Evolutionary conservation across 2,797 vertebrate genomes (phyloP).

Genomic region (Uromys caudimaculatus): DNA sequence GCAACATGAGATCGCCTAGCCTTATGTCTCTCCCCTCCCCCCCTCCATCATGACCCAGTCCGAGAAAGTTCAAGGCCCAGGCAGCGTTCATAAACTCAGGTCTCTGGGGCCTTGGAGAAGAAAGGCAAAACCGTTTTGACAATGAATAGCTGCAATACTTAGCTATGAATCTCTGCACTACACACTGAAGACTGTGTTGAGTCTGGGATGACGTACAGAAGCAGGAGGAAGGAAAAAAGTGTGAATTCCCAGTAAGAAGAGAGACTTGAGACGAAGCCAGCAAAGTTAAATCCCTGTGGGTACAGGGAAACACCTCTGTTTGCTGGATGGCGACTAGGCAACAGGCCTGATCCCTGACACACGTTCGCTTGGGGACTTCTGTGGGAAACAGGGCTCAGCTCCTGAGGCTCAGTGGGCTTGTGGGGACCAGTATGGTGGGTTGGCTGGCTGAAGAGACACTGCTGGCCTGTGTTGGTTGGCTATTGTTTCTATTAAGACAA

Average conservation of each 20-base stretch:
- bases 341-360: neutral
- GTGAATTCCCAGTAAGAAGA: neutral
- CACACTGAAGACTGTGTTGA: neutral
- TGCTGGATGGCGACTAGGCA: neutral
- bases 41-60: neutral
- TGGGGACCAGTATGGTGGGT: neutral
- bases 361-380: neutral
- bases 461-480: neutral
- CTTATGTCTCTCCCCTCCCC: neutral
- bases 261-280: neutral
- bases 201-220: neutral
- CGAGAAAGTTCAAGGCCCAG: neutral
- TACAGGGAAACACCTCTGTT: neutral
- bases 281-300: neutral
- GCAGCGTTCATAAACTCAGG: neutral
- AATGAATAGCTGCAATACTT: neutral
- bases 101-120: neutral
- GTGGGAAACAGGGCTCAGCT: neutral
- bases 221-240: neutral
- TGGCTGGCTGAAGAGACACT: neutral
- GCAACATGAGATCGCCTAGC: neutral
- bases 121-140: neutral
- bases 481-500: neutral
- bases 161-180: conserved; percentile 29
- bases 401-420: neutral